Conservation (phyloP, 2,888 invertebrate genomes). For the Cybosia mesomella region DNA sequence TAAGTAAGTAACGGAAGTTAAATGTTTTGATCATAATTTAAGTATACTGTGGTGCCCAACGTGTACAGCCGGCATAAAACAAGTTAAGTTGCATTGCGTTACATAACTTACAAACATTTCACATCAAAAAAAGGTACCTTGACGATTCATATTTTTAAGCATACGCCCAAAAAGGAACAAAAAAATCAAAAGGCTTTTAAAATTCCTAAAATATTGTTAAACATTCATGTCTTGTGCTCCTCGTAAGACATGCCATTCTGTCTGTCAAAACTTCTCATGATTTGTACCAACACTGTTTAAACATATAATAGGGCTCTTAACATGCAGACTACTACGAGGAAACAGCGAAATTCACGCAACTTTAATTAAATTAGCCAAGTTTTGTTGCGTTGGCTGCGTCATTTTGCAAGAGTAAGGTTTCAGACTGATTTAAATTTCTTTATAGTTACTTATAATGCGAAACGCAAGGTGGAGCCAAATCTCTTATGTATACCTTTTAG, state of each 20-base stretch:
- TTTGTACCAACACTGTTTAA: conserved; percentile 40
- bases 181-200: neutral
- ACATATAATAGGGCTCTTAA: conserved; percentile 36
- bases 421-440: conserved; percentile 1
- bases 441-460: neutral
- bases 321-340: conserved; percentile 42
- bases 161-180: neutral
- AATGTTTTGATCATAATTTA: too few relatives aligned
- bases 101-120: neutral
- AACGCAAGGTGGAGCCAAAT: neutral
- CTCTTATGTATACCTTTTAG: too few relatives aligned
- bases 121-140: neutral
- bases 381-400: conserved; percentile 16
- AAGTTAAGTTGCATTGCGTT: conserved; percentile 1
- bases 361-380: conserved; percentile 35
- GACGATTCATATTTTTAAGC: neutral
- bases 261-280: conserved; percentile 15
- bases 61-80: neutral
- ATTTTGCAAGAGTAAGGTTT: conserved; percentile 21
- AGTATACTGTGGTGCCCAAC: neutral
- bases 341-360: conserved; percentile 37
- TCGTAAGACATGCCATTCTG: conserved; percentile 14
- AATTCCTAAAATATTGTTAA: neutral
- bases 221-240: neutral
- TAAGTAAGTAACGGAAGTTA: too few relatives aligned